Conservation (phyloP, 2,797 vertebrate species). For the Sebastes glaucus region DNA sequence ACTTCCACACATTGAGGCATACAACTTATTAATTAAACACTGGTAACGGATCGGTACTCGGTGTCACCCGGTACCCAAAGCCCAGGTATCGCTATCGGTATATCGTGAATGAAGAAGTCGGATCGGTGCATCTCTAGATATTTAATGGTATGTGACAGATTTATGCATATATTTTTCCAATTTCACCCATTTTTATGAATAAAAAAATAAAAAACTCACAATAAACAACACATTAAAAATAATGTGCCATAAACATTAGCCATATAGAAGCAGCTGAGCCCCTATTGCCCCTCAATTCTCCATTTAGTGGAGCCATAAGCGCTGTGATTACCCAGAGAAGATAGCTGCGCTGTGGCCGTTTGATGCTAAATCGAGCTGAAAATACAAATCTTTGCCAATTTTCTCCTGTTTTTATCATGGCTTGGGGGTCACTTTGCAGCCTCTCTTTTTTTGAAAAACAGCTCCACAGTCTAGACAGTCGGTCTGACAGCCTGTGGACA, state of each 20-base stretch:
- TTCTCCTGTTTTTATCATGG: constrained; percentile 24
- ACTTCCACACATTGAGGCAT: too few species aligned
- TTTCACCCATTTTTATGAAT: background rate
- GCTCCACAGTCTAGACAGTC: constrained; percentile 15
- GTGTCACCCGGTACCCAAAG: too few species aligned
- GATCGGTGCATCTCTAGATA: background rate
- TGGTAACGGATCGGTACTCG: too few species aligned
- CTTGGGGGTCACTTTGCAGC: constrained; percentile 15
- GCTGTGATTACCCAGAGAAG: constrained; percentile 28
- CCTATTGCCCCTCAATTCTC: background rate
- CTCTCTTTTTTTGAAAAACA: constrained; percentile 20
- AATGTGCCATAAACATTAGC: background rate
- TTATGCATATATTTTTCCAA: background rate
- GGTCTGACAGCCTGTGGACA: constrained; percentile 39
- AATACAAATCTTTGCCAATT: constrained; percentile 57
- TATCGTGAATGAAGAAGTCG: too few species aligned
- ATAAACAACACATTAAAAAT: background rate
- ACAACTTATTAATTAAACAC: too few species aligned
- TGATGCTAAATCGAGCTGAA: constrained; percentile 78
- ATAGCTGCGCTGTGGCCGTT: constrained; percentile 15
- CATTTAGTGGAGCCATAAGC: constrained; percentile 13
- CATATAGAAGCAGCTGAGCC: background rate
- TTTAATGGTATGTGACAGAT: background rate
- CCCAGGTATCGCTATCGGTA: too few species aligned
- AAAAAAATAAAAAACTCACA: background rate